Base-by-base conservation (phyloP, 2,113 vertebrate genomes). In the Aldabrachelys gigantea region DNA sequence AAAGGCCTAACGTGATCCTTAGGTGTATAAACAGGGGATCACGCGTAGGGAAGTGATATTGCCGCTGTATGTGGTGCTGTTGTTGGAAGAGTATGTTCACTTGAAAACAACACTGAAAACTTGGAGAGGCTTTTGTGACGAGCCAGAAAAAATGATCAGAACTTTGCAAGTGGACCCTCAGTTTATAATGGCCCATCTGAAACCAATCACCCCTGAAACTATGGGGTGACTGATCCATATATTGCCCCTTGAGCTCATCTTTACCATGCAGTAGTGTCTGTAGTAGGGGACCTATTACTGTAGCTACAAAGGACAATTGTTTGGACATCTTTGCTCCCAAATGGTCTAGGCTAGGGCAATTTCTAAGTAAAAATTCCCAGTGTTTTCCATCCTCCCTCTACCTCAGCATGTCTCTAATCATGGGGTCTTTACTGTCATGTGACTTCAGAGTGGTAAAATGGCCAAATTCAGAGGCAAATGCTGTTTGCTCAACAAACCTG, bases 341-440 rank as follows among this genome's bases (percentile, higher is more conserved):
- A 54, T 87, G 8, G 4, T 81, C 49, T 25, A 1, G 47, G 62
- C 49, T 25, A 1, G 47, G 62, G 57, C 53, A 95, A 92, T 80
- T 89, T 65, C 65, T 5, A 81, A 93, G 92, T 29, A 47, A 44
- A 75, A 75, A 44, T 25, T 24, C 5, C 38, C 72, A 44, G 38
- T 25, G 5, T 76, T 76, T 91, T 54, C 85, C 83, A 89, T 88
- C 72, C 85, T 91, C 44, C 69, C 22, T 81, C 82, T 91, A 91
- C 92, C 93, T 85, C 81, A 13, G 93, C 92, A 85, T 54, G 38
- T 85, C 86, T 80, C 69, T 49, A 89, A 83, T 87, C 16, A 0
- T 83, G 92, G 82, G 0, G 91, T 95, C 94, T 93, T 96, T 95
- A 93, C 96, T 95, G 93, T 69, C 96, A 84, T 2, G 85, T 81